Evolutionary conservation across 2,888 invertebrate species (phyloP).

Genomic region (Watsonalla cultraria): DNA sequence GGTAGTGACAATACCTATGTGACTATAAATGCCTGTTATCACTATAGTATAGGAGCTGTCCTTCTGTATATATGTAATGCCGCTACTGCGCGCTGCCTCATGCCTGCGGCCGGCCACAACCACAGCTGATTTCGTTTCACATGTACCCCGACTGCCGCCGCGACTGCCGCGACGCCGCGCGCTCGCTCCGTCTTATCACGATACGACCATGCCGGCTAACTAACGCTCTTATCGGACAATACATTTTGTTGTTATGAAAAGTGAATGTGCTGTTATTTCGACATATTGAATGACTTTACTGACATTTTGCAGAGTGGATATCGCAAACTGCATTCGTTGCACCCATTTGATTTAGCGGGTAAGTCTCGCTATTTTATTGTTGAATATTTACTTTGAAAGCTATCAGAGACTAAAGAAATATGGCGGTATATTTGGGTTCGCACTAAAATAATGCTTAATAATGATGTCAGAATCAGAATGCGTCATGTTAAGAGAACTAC

Average conservation of each 20-base stretch:
- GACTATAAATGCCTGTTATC: not conserved
- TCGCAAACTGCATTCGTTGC: slow-evolving; percentile 19
- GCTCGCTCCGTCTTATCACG: slow-evolving; percentile 36
- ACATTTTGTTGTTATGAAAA: slow-evolving; percentile 27
- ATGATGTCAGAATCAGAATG: not conserved
- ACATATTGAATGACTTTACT: slow-evolving; percentile 13
- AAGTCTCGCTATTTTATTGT: slow-evolving; percentile 20
- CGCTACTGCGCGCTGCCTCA: slow-evolving; percentile 42
- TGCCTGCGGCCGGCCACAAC: slow-evolving; percentile 30
- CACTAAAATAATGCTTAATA: not conserved
- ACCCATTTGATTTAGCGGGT: slow-evolving; percentile 35
- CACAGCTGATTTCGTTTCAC: slow-evolving; percentile 78
- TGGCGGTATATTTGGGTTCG: too few species aligned
- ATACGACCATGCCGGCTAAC: slow-evolving; percentile 55
- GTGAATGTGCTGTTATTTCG: slow-evolving; percentile 43
- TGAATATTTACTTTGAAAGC: too few species aligned
- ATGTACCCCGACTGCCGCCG: slow-evolving; percentile 36
- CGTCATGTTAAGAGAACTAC: not conserved
- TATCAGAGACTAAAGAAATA: too few species aligned
- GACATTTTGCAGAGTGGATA: slow-evolving; percentile 16
- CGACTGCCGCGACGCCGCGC: slow-evolving; percentile 37
- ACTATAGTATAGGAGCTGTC: slow-evolving; percentile 27
- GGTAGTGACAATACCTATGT: too few species aligned
- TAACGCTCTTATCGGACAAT: slow-evolving; percentile 26
- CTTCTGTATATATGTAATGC: slow-evolving; percentile 27